Percentiles rank a stretch among this genome's conserved stretches.
phyloP scores from a whole-genome alignment of 2,113 vertebrate species.

The Pavo muticus region DNA sequence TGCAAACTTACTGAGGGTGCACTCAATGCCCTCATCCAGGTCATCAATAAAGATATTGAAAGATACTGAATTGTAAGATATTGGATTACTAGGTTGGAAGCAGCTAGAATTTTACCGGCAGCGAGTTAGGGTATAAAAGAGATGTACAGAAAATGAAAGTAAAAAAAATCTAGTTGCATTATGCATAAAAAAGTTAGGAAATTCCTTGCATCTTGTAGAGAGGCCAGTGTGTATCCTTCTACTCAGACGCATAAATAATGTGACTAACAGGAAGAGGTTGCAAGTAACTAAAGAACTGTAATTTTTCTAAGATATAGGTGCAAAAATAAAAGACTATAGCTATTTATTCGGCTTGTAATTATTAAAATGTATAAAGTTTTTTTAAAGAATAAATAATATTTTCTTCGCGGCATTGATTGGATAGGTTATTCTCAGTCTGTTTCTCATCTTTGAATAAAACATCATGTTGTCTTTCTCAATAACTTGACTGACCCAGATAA shows the following conservation, averaged over 20 bases:
- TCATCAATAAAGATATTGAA: too few species aligned
- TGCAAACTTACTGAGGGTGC: too few species aligned
- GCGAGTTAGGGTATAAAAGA: neutral
- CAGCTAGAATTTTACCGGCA: neutral
- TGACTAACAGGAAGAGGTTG: neutral
- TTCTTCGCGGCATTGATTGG: neutral
- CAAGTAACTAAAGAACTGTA: neutral
- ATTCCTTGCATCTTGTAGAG: neutral
- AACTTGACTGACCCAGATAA: neutral
- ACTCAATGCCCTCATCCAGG: too few species aligned
- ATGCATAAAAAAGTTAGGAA: neutral
- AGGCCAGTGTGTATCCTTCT: neutral
- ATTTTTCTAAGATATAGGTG: neutral
- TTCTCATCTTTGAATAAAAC: slow-evolving; percentile 4
- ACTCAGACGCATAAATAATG: neutral
- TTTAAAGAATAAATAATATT: neutral
- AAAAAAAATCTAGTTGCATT: neutral
- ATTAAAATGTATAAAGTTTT: neutral
- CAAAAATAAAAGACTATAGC: neutral
- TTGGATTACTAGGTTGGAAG: neutral
- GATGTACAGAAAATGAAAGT: neutral
- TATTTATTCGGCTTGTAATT: neutral
- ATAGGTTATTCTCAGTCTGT: neutral
- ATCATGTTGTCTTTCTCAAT: neutral
- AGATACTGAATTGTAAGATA: neutral